Evolutionary conservation across 1,140 invertebrate genomes (phyloP), one percentile per base, ranked within the genome.

Genomic region (Apis dorsata): DNA sequence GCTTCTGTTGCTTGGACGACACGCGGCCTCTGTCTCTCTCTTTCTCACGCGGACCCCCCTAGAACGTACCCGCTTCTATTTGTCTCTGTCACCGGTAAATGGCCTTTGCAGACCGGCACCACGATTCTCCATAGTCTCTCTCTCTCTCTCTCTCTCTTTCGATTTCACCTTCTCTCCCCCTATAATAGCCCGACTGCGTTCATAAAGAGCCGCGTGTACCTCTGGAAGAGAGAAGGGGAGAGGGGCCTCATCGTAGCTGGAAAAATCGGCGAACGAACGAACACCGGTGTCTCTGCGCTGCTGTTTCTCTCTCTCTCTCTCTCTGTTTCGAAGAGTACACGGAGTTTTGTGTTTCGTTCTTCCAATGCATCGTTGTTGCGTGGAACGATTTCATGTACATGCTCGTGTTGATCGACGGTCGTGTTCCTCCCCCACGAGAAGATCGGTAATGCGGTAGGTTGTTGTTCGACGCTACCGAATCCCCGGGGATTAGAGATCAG

Each of bases 61-160:
- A 80, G 84, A 88, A 79, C 77, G 73, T 81, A 84, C 78, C 81
- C 74, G 72, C 84, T 89, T 90, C 89, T 90, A 90, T 90, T 90
- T 88, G 89, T 90, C 89, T 90, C 86, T 90, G 89, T 90, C 89
- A 90, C 79, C 79, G 79, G 79, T 90, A 90, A 90, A 90, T 90
- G 88, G 89, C 86, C 80, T 89, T 85, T 85, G 81, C 86, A 65
- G 74, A 81, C 87, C 76, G 73, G 59, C 63, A 82, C 83, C 66
- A 82, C 76, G 80, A 79, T 53, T 51, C 73, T 84, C 80, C 78
- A n/a, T 70, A 75, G 69, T 83, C 69, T 53, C 60, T 69, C 57
- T 34, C 49, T 60, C 78, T 78, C 28, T 75, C 62, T 53, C 53
- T 28, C 60, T 75, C 24, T 73, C 77, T 81, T 65, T 83, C 44